Conservation (phyloP, 2,888 invertebrate genomes). For the Epistrophe grossulariae region DNA sequence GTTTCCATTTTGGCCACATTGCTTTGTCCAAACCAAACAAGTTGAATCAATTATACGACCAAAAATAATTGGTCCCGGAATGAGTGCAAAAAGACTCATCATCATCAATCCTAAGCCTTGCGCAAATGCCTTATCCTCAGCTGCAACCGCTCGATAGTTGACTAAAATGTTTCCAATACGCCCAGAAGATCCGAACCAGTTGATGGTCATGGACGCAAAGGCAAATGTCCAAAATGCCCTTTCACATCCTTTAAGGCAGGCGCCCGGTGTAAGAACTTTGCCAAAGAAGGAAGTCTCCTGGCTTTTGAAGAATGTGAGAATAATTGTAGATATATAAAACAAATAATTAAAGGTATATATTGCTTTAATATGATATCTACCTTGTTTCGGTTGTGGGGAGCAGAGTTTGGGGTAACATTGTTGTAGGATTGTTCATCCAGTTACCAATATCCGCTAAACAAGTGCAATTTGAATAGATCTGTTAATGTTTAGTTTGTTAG, state of each 20-base stretch:
- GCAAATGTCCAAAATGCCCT: slow-evolving; percentile 85
- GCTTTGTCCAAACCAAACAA: slow-evolving; percentile 88
- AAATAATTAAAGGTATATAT: not conserved
- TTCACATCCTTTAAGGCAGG: slow-evolving; percentile 84
- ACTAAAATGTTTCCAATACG: slow-evolving; percentile 88
- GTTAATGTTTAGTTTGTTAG: not conserved
- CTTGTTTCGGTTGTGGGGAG: slow-evolving; percentile 22
- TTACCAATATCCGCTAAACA: slow-evolving; percentile 53
- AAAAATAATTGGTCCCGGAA: slow-evolving; percentile 88
- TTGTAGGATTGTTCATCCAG: slow-evolving; percentile 30
- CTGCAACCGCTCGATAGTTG: slow-evolving; percentile 87
- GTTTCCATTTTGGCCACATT: slow-evolving; percentile 87
- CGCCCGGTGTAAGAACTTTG: slow-evolving; percentile 82
- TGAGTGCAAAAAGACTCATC: slow-evolving; percentile 87
- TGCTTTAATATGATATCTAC: not conserved
- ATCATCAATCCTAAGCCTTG: slow-evolving; percentile 87
- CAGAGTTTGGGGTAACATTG: slow-evolving; percentile 8
- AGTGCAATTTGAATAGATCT: slow-evolving; percentile 80
- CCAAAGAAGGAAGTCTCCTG: slow-evolving; percentile 54
- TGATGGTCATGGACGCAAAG: slow-evolving; percentile 85
- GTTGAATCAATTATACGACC: slow-evolving; percentile 88
- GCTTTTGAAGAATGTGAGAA: slow-evolving; percentile 18
- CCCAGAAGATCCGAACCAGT: slow-evolving; percentile 87
- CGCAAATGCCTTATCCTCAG: slow-evolving; percentile 87
- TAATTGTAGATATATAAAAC: too few species aligned